These are phyloP conservation scores for Leptodactylus fallax DNA, from an alignment of 2,797 vertebrate species.

Conservation along the genomic window DNA sequence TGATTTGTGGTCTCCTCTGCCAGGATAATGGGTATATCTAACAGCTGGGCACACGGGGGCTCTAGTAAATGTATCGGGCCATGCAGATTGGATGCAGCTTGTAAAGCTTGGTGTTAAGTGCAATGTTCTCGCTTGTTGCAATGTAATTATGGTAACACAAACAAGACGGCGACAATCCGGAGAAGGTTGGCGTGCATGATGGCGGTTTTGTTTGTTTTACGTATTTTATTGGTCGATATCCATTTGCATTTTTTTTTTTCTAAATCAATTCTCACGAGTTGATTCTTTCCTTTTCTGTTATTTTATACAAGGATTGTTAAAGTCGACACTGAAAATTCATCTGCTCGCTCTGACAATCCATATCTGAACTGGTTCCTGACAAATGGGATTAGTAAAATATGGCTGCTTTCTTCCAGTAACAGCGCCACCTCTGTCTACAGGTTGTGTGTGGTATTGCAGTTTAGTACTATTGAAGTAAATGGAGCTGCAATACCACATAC, in stretches of 20 bases:
- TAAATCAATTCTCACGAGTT: neutral
- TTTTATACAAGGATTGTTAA: neutral
- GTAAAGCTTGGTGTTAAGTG: neutral
- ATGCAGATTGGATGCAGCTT: neutral
- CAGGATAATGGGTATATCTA: constrained; percentile 70
- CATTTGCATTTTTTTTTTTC: neutral
- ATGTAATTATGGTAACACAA: constrained; percentile 18
- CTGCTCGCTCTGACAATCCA: no score
- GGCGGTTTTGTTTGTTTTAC: neutral
- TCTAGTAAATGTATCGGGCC: constrained; percentile 63
- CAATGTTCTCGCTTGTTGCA: constrained; percentile 20
- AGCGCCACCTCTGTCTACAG: neutral
- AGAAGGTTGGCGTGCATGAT: neutral
- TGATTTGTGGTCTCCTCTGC: constrained; percentile 84
- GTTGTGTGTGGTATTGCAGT: neutral
- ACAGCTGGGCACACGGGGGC: constrained; percentile 67
- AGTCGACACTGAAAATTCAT: neutral
- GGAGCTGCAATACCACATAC: no score
- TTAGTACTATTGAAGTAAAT: no score
- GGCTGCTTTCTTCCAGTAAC: neutral
- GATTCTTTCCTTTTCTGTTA: neutral
- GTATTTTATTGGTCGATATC: neutral
- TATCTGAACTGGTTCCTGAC: no score
- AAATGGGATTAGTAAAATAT: neutral
- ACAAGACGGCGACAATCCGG: neutral